Evolutionary conservation across 1,140 invertebrate species (phyloP).

Genomic region (Ptiloglossa arizonensis): DNA sequence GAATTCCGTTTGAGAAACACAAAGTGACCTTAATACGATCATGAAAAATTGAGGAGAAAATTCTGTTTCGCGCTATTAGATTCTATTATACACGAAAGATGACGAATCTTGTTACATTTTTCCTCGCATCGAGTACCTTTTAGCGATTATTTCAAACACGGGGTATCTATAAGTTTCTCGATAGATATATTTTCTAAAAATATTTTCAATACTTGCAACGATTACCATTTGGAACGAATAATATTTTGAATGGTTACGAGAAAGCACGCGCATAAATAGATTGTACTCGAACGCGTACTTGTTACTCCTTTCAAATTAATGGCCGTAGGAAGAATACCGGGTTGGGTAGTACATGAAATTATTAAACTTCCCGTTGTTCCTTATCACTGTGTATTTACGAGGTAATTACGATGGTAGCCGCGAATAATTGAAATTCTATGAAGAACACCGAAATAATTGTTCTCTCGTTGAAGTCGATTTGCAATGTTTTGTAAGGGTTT

Average conservation of each 20-base stretch:
- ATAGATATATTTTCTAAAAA: neutral
- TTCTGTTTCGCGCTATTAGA: too few relatives aligned
- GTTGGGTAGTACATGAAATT: constrained; percentile 17
- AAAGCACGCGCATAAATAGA: neutral
- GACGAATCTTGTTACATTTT: too few relatives aligned
- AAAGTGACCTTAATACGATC: too few relatives aligned
- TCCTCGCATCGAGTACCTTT: too few relatives aligned
- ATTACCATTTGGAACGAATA: neutral
- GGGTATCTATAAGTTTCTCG: too few relatives aligned
- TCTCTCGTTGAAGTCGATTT: neutral
- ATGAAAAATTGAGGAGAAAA: too few relatives aligned
- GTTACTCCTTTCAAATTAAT: constrained; percentile 27
- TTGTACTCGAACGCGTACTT: neutral
- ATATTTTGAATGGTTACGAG: neutral
- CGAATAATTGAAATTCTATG: neutral
- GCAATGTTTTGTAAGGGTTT: too few relatives aligned
- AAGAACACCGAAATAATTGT: neutral
- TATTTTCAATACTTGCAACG: neutral
- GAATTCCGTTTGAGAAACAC: too few relatives aligned
- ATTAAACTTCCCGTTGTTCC: constrained; percentile 28
- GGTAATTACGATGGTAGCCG: neutral
- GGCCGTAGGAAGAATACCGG: constrained; percentile 18
- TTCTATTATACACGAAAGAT: too few relatives aligned
- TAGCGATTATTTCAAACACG: too few relatives aligned
- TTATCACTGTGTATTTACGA: neutral